A percentile compares a stretch with the other conserved stretches of the same genome.
These are phyloP conservation scores for Melipona beecheii DNA, from an alignment of 2,888 invertebrate genomes.

Conservation along the genomic window DNA sequence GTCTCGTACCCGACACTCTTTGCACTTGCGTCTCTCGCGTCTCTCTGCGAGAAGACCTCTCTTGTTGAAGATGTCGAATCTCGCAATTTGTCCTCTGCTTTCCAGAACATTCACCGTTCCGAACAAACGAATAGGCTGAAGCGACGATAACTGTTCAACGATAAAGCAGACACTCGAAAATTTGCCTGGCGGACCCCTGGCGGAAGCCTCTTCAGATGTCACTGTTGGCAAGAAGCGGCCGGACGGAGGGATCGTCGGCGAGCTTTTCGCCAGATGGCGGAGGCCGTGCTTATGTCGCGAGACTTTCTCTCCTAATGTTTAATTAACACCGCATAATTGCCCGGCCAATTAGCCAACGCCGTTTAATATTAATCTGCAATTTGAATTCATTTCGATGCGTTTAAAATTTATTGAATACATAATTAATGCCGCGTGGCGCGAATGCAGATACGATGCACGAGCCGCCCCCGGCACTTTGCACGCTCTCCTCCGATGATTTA, in stretches of 20 bases:
- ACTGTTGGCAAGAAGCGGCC: constrained; percentile 25
- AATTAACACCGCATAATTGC: constrained; percentile 82
- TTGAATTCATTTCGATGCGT: constrained; percentile 83
- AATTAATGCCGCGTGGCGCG: constrained; percentile 77
- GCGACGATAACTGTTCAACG: neutral
- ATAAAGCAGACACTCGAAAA: constrained; percentile 4
- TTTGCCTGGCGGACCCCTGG: neutral
- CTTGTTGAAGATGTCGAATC: neutral
- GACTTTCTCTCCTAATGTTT: constrained; percentile 77
- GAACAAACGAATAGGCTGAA: too few relatives aligned
- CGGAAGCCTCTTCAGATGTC: constrained; percentile 34
- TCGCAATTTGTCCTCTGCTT: neutral
- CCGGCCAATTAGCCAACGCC: constrained; percentile 79
- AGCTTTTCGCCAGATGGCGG: constrained; percentile 65
- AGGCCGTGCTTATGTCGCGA: constrained; percentile 42
- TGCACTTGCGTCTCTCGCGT: neutral
- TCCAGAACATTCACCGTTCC: neutral
- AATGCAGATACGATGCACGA: constrained; percentile 70
- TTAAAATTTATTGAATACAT: constrained; percentile 83
- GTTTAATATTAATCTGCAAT: constrained; percentile 83
- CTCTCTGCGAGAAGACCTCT: neutral
- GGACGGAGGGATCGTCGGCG: neutral
- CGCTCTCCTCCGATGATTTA: constrained; percentile 55
- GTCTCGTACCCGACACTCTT: neutral
- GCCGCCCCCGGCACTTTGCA: constrained; percentile 55